phyloP scores from a whole-genome alignment of 2,888 invertebrate genomes.

The Agapostemon virescens region DNA sequence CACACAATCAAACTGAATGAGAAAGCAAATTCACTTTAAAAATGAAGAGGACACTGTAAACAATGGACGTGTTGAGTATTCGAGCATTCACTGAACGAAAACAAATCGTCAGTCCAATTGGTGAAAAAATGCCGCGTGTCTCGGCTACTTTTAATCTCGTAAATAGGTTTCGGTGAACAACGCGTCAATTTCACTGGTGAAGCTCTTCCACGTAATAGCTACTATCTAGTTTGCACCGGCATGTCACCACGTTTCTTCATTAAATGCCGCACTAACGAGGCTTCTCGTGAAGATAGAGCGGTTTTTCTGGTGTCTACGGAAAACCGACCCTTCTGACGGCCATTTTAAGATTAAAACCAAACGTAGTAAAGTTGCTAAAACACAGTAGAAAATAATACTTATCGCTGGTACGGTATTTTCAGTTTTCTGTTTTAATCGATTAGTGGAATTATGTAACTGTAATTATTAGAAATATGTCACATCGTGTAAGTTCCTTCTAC shows the following conservation, averaged over 20 bases:
- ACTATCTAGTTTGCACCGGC: conserved; percentile 1
- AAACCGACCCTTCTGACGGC: not conserved
- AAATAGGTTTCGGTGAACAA: conserved; percentile 48
- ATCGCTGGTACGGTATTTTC: not conserved
- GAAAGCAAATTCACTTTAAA: not conserved
- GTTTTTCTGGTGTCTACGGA: conserved; percentile 27
- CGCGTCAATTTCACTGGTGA: conserved; percentile 30
- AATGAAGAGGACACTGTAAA: not conserved
- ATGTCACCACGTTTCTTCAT: conserved; percentile 40
- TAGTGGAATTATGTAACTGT: not conserved
- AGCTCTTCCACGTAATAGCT: conserved; percentile 24
- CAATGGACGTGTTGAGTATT: not conserved
- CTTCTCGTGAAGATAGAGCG: conserved; percentile 16
- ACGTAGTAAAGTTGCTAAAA: not conserved
- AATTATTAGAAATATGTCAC: no score
- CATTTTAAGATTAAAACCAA: not conserved
- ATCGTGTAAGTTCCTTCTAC: no score
- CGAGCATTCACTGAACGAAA: not conserved
- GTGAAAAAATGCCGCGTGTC: conserved; percentile 20
- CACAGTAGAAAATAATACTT: no score
- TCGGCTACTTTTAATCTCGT: conserved; percentile 58
- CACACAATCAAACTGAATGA: not conserved
- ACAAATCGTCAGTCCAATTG: conserved; percentile 7
- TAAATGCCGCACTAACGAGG: conserved; percentile 24
- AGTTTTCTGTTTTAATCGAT: not conserved